A percentile compares a stretch with the other conserved stretches of the same genome.
Conservation (phyloP, 2,797 vertebrate genomes). For the Nyctalus aviator region DNA sequence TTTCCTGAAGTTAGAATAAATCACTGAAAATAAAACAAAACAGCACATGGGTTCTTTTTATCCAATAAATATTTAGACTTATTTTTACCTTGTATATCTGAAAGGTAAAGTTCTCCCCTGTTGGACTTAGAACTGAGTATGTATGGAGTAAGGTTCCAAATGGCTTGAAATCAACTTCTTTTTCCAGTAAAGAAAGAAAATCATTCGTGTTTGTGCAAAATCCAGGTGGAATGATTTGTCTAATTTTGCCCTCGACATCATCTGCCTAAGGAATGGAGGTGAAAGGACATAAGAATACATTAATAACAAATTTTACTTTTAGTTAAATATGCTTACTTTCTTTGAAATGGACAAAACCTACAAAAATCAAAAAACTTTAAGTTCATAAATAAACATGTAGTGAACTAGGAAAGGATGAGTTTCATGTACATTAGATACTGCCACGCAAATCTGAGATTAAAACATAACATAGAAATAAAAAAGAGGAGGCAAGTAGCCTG, state of each 20-base stretch:
- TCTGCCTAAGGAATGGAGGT: conserved; percentile 90
- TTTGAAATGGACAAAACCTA: conserved; percentile 50
- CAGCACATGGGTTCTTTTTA: conserved; percentile 32
- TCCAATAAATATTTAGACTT: conserved; percentile 52
- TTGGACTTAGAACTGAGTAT: conserved; percentile 94
- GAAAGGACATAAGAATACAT: conserved; percentile 53
- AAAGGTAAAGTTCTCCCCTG: conserved; percentile 94
- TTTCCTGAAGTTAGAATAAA: not conserved
- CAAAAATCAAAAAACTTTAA: conserved; percentile 52
- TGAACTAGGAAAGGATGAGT: conserved; percentile 22
- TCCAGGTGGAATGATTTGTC: conserved; percentile 95
- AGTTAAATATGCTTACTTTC: conserved; percentile 45
- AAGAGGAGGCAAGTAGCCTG: conserved; percentile 36
- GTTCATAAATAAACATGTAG: conserved; percentile 38
- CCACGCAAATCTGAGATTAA: conserved; percentile 48
- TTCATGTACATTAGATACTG: conserved; percentile 1
- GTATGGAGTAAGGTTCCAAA: conserved; percentile 95
- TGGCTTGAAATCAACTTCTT: conserved; percentile 97
- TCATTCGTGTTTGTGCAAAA: conserved; percentile 96
- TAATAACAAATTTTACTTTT: conserved; percentile 63
- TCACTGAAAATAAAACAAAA: conserved; percentile 53
- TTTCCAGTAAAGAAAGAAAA: conserved; percentile 96
- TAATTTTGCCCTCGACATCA: conserved; percentile 96
- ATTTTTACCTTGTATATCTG: conserved; percentile 95
- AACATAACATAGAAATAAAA: conserved; percentile 45